Base-by-base conservation (phyloP, 2,888 invertebrate genomes). In the Lycophotia porphyrea region DNA sequence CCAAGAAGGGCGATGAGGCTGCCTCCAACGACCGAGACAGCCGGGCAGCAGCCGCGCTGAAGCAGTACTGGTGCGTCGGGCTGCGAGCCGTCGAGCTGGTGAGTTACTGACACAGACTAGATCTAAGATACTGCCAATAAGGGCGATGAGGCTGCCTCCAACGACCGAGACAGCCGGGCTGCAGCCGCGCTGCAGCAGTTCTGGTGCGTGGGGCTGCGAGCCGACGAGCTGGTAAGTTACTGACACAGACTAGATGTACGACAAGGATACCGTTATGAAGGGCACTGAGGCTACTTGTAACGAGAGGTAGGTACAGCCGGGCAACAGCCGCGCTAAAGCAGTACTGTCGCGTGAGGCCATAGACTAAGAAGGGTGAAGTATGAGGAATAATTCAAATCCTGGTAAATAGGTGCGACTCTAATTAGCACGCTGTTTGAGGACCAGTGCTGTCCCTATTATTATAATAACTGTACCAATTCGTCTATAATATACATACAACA, bases 81-180 rank as follows among this genome's bases (percentile, higher is more conserved):
- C 93, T 97, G 15, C 97, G 97, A 92, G 92, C 97, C 52, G 85
- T 97, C 18, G 97, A 98, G 93, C 92, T 98, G 96, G 98, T 98
- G 90, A 97, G 97, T 89, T 13, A 39, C 42, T 49, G 58, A 70
- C n/a, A 0, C 21, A 27, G 7, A n/a, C n/a, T n/a, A n/a, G n/a
- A n/a, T n/a, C n/a, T n/a, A n/a, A n/a, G n/a, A n/a, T n/a, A n/a
- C n/a, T n/a, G 95, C 95, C 90, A 94, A 95, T 90, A 97, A 97
- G 91, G 96, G 96, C 52, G 95, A 95, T 79, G 95, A 96, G 73
- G 93, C 93, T 27, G 90, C 93, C 58, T 89, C 93, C 65, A 93
- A 90, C 66, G 96, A 95, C 82, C 88, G 94, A 15, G 94, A 95
- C 89, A 93, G 93, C 85, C 92, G 92, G 83, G 93, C 96, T 31